Conservation (phyloP, 2,888 invertebrate species). For the Allacma fusca region DNA sequence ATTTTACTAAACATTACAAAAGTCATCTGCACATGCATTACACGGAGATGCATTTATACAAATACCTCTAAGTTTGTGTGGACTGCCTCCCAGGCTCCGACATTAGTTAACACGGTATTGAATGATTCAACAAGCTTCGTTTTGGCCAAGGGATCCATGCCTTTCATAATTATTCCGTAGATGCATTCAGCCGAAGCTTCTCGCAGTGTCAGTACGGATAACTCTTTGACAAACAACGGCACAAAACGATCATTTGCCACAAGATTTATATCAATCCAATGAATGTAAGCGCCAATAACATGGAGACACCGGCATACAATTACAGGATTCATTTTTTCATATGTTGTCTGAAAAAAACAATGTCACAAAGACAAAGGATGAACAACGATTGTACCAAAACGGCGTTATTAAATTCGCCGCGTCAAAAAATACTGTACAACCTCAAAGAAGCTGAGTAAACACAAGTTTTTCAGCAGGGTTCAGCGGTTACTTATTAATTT, state of each 20-base stretch:
- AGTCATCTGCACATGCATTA: no score
- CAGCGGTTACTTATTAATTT: conserved; percentile 20
- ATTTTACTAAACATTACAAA: background rate
- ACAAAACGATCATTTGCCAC: conserved; percentile 70
- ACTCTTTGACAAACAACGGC: conserved; percentile 65
- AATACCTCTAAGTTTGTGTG: conserved; percentile 32
- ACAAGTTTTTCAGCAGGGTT: conserved; percentile 35
- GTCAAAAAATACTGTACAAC: conserved; percentile 16
- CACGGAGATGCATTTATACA: background rate
- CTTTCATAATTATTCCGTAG: conserved; percentile 68
- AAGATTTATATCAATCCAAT: conserved; percentile 70
- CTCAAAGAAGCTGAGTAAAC: conserved; percentile 22
- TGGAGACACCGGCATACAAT: conserved; percentile 52
- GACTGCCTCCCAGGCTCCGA: conserved; percentile 54
- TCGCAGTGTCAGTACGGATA: conserved; percentile 63
- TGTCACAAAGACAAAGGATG: no score
- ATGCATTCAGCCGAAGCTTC: conserved; percentile 69
- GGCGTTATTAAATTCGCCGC: no score
- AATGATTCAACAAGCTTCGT: conserved; percentile 65
- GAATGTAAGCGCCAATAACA: conserved; percentile 67
- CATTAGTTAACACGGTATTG: conserved; percentile 50
- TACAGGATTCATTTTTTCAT: conserved; percentile 44
- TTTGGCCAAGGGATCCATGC: conserved; percentile 70
- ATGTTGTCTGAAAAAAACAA: conserved; percentile 64
- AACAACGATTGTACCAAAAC: no score